Conservation (phyloP, 2,888 invertebrate species). For the Phengaris alcon region DNA sequence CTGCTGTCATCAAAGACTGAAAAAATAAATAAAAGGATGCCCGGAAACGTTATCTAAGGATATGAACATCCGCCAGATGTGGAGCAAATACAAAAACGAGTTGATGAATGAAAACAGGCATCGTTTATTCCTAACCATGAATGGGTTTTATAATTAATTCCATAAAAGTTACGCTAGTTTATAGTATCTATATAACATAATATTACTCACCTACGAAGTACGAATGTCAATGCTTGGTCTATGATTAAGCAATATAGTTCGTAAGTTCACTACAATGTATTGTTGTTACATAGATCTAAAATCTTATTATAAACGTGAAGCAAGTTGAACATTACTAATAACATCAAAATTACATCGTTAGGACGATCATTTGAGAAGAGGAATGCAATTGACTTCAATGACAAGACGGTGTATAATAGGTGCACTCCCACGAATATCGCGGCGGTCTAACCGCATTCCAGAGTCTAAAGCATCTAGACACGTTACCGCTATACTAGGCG, state of each 20-base stretch:
- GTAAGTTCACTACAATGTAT: not conserved
- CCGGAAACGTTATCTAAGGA: slow-evolving; percentile 74
- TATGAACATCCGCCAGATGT: slow-evolving; percentile 77
- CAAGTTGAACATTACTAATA: slow-evolving; percentile 2
- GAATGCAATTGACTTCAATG: slow-evolving; percentile 22
- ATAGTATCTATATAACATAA: not conserved
- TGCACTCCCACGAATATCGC: slow-evolving; percentile 45
- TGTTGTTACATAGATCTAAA: not conserved
- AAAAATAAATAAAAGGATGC: slow-evolving; percentile 67
- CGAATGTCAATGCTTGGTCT: not conserved
- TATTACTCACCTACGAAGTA: slow-evolving; percentile 3
- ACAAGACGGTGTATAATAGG: slow-evolving; percentile 39
- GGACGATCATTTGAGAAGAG: slow-evolving; percentile 10
- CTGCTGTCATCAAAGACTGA: slow-evolving; percentile 59
- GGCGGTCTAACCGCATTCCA: slow-evolving; percentile 50
- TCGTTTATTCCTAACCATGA: slow-evolving; percentile 39
- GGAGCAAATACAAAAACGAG: slow-evolving; percentile 47
- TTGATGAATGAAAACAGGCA: slow-evolving; percentile 38
- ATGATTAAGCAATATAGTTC: too few species aligned
- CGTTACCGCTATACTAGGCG: slow-evolving; percentile 33
- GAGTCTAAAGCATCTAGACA: slow-evolving; percentile 44
- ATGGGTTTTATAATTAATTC: slow-evolving; percentile 32
- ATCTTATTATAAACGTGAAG: not conserved
- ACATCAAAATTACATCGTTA: slow-evolving; percentile 24
- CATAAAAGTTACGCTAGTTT: slow-evolving; percentile 20